Percentiles rank a stretch among this genome's conserved stretches.
Evolutionary conservation across 35 echinoderm and acorn worm species (phyloP).

Genomic region (Ophioderma brevispina): DNA sequence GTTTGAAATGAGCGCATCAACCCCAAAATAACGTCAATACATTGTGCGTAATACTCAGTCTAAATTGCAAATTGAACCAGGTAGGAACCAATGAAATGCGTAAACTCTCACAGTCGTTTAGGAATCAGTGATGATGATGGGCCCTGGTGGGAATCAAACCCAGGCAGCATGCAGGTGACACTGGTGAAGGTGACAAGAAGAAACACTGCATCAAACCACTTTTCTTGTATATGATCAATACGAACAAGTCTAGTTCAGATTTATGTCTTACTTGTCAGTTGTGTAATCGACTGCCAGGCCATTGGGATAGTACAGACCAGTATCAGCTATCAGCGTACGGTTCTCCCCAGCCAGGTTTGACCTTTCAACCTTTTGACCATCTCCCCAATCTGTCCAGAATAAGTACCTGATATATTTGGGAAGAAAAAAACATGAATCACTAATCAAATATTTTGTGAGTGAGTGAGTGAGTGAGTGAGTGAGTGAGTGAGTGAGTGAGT

Average conservation of each 20-base stretch:
- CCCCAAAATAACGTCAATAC: too few species aligned
- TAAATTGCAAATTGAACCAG: not conserved
- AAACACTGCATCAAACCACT: not conserved
- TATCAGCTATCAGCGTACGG: slow-evolving; percentile 37
- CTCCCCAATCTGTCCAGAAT: slow-evolving; percentile 67
- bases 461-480: too few species aligned
- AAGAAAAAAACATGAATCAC: too few species aligned
- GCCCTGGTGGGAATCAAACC: too few species aligned
- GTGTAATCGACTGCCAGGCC: slow-evolving; percentile 54
- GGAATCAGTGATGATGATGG: not conserved
- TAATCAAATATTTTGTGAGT: too few species aligned
- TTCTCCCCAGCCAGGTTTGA: slow-evolving; percentile 51
- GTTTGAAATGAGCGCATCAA: too few species aligned
- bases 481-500: too few species aligned
- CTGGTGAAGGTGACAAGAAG: too few species aligned
- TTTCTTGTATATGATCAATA: not conserved
- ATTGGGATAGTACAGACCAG: slow-evolving; percentile 49
- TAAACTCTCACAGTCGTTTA: not conserved
- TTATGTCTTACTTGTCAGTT: slow-evolving; percentile 39
- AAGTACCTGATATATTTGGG: too few species aligned
- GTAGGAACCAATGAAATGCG: not conserved
- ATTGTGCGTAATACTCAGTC: not conserved
- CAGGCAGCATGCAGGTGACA: too few species aligned
- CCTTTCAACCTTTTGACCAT: slow-evolving; percentile 34
- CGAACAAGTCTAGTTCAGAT: not conserved